Evolutionary conservation across 1,140 invertebrate species (phyloP).

Genomic region (Agrypnia vestita): DNA sequence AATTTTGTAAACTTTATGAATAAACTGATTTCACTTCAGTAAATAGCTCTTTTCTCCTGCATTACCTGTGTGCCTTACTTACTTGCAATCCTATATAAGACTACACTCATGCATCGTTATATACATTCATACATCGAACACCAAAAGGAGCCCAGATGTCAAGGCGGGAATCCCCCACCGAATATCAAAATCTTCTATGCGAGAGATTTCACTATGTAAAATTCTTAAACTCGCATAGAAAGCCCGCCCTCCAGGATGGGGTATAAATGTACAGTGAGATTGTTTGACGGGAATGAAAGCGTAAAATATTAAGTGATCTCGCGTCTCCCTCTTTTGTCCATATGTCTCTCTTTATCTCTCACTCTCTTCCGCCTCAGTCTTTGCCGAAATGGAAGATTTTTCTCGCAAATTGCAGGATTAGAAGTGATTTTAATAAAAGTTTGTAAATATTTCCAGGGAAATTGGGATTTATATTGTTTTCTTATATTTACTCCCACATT

Average conservation of each 20-base stretch:
- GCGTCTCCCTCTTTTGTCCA: slow-evolving; percentile 9
- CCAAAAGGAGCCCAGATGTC: no score
- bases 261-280: slow-evolving; percentile 42
- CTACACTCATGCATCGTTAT: no score
- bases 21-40: no score
- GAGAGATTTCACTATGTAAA: no score
- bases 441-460: neutral
- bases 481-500: neutral
- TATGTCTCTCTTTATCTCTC: neutral
- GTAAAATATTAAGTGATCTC: slow-evolving; percentile 47
- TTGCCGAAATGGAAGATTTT: neutral
- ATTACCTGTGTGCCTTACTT: no score
- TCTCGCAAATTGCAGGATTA: slow-evolving; percentile 26
- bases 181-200: no score
- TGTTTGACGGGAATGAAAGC: slow-evolving; percentile 48
- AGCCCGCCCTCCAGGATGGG: slow-evolving; percentile 4
- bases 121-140: no score
- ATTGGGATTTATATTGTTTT: neutral
- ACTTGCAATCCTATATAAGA: no score
- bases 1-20: no score
- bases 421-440: slow-evolving; percentile 39
- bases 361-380: neutral
- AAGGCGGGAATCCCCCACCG: no score
- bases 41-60: no score
- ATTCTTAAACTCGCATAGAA: neutral